Percentiles rank a stretch among this genome's conserved stretches.
phyloP scores from a whole-genome alignment of 64 coral and sea anemone genomes.

The Astreopora myriophthalma region DNA sequence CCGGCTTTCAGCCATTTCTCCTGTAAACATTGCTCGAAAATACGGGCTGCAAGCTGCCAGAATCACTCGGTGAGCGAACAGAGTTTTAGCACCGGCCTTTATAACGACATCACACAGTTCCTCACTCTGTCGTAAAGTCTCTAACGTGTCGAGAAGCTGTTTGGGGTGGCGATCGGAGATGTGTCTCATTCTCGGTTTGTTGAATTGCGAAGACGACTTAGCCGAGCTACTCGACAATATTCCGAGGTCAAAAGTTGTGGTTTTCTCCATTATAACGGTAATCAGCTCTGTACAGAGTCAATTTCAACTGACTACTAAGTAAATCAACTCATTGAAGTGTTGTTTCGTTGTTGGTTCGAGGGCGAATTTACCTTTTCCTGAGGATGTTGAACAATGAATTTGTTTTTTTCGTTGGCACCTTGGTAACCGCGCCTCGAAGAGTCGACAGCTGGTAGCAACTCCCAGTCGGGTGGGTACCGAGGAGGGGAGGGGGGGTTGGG shows the following conservation, averaged over 20 bases:
- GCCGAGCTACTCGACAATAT: not conserved
- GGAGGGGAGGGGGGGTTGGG: too few relatives aligned
- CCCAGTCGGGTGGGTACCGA: too few relatives aligned
- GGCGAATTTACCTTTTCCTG: not conserved
- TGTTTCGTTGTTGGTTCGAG: not conserved
- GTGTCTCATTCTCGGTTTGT: conserved; percentile 87
- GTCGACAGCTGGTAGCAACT: too few relatives aligned
- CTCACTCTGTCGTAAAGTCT: conserved; percentile 73
- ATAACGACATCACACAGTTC: conserved; percentile 97
- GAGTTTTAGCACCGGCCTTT: conserved; percentile 79
- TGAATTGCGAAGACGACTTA: conserved; percentile 33
- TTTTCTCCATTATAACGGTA: not conserved
- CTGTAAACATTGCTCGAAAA: conserved; percentile 97
- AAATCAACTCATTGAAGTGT: not conserved
- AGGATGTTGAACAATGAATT: too few relatives aligned
- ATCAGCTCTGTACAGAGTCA: not conserved
- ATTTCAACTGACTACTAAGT: not conserved
- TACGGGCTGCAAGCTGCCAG: conserved; percentile 93
- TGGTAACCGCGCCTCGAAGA: too few relatives aligned
- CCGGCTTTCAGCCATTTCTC: conserved; percentile 91
- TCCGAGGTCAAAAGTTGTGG: not conserved
- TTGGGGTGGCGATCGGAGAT: conserved; percentile 97
- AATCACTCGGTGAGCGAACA: conserved; percentile 93
- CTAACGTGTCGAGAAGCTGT: conserved; percentile 92
- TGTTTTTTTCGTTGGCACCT: too few relatives aligned